Percentiles rank a stretch among this genome's conserved stretches.
phyloP scores from a whole-genome alignment of 1,140 invertebrate species.

The Myzus persicae region DNA sequence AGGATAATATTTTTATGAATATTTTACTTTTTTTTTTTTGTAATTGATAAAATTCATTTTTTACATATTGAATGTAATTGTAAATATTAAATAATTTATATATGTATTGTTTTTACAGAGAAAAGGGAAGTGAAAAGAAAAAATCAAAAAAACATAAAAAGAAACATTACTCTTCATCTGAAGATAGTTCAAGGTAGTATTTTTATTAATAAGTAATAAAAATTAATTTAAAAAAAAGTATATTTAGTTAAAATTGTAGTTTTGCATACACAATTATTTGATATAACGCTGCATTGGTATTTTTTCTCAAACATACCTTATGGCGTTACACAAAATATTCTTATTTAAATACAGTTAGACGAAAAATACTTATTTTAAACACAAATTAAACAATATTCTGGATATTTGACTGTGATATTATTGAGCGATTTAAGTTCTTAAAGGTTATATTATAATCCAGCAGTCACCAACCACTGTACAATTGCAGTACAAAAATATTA shows the following conservation, averaged over 20 bases:
- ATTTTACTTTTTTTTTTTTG: slow-evolving; percentile 21
- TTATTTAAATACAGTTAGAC: too few relatives aligned
- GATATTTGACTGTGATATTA: neutral
- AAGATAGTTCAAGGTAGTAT: slow-evolving; percentile 54
- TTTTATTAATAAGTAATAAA: neutral
- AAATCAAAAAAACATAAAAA: slow-evolving; percentile 61
- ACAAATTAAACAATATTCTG: too few relatives aligned
- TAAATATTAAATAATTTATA: slow-evolving; percentile 21
- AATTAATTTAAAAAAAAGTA: too few relatives aligned
- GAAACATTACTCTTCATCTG: slow-evolving; percentile 35
- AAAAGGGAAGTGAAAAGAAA: slow-evolving; percentile 60
- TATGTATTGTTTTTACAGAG: slow-evolving; percentile 60
- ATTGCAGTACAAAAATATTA: too few relatives aligned
- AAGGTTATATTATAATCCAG: neutral
- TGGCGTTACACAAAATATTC: too few relatives aligned
- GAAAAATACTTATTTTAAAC: neutral
- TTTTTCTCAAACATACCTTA: neutral
- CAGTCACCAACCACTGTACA: too few relatives aligned
- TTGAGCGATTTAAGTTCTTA: neutral
- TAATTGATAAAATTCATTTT: neutral
- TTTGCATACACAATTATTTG: neutral
- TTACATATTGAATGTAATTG: neutral
- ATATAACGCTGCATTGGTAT: neutral
- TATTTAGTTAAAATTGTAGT: neutral
- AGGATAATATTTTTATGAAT: slow-evolving; percentile 26